These are phyloP conservation scores for Climacteris rufus DNA, from an alignment of 2,113 vertebrate species.

Conservation along the genomic window DNA sequence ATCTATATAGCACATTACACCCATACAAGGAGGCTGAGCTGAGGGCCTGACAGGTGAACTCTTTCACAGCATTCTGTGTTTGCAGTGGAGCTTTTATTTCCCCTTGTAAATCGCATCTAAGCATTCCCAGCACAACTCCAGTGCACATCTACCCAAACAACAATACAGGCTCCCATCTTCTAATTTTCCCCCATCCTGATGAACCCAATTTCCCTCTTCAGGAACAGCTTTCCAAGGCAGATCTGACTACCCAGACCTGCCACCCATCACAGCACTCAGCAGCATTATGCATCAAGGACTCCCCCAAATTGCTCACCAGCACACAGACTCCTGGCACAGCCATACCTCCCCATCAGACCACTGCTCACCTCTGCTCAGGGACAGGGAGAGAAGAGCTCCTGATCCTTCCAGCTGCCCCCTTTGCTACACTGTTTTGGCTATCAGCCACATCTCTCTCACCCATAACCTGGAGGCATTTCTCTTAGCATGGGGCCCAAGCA, in stretches of 20 bases:
- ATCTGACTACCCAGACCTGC: neutral
- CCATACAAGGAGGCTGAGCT: neutral
- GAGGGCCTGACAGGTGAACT: neutral
- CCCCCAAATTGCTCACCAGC: neutral
- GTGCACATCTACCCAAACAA: neutral
- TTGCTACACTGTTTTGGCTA: neutral
- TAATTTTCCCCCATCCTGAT: neutral
- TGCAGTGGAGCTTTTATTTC: neutral
- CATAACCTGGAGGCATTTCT: neutral
- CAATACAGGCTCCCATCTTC: neutral
- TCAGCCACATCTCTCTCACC: neutral
- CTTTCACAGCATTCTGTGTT: neutral
- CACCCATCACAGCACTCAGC: neutral
- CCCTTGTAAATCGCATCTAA: neutral
- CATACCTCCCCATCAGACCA: neutral
- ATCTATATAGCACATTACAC: neutral
- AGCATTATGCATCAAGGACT: neutral
- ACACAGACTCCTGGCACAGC: neutral
- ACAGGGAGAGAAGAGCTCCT: neutral
- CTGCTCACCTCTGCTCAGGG: neutral
- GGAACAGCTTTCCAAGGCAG: neutral
- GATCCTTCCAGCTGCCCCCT: neutral
- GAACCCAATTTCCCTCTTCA: rapidly evolving
- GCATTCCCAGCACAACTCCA: neutral
- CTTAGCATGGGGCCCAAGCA: neutral